These are phyloP conservation scores for Trichomycterus rosablanca DNA, from an alignment of 2,113 vertebrate genomes.

Conservation along the genomic window DNA sequence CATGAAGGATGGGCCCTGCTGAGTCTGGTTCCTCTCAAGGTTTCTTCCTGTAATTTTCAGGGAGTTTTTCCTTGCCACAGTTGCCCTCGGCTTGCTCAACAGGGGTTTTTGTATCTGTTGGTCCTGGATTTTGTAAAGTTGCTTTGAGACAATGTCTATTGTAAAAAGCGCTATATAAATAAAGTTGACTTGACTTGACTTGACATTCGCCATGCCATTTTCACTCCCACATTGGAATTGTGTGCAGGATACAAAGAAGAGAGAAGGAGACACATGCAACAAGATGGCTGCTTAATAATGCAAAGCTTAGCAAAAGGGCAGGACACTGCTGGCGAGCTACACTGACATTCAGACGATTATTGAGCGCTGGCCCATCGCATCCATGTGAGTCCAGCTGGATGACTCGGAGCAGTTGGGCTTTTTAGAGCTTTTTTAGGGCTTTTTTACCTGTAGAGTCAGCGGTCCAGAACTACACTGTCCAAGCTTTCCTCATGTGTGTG, in stretches of 20 bases:
- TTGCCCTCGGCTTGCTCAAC: no score
- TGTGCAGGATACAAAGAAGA: conserved; percentile 24
- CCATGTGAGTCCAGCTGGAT: conserved; percentile 39
- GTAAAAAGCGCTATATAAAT: no score
- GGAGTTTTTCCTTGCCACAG: no score
- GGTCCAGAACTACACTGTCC: background rate
- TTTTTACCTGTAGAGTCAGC: conserved; percentile 33
- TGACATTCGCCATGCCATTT: conserved; percentile 68
- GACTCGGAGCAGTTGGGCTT: conserved; percentile 19
- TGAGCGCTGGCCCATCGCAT: conserved; percentile 48
- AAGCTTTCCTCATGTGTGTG: background rate
- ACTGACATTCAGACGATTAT: conserved; percentile 69
- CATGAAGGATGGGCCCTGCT: no score
- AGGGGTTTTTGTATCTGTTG: no score
- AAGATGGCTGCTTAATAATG: conserved; percentile 72
- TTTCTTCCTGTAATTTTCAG: no score
- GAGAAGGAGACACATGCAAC: conserved; percentile 59
- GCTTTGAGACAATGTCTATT: no score
- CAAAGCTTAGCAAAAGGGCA: conserved; percentile 72
- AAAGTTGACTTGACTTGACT: no score
- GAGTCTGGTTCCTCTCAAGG: no score
- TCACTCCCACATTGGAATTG: conserved; percentile 51
- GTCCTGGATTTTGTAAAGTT: no score
- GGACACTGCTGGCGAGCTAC: conserved; percentile 53
- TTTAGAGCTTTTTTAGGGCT: conserved; percentile 36